Base-by-base conservation (phyloP, 2,888 invertebrate genomes). In the Melangyna quadrimaculata region DNA sequence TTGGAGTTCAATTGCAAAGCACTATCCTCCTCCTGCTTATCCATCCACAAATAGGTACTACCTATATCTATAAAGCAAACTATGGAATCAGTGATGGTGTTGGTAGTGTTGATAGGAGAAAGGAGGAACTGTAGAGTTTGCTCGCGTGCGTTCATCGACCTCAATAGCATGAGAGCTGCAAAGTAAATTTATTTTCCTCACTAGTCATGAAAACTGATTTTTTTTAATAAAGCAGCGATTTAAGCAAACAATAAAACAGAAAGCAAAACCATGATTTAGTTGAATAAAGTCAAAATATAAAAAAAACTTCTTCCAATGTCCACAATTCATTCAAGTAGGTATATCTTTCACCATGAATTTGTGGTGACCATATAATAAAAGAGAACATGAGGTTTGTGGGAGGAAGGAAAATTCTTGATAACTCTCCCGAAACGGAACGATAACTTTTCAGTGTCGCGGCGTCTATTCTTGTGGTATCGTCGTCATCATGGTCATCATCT, bases 1-100 rank as follows among this genome's bases (percentile, higher is more conserved):
- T 84, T 84, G 75, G 59, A 84, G 84, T 84, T 84, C 80, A 84
- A 84, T 84, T 84, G 72, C 84, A 72, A 32, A 37, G 61, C 65
- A 29, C 84, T 45, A 65, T 45, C 65, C 32, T 65, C 27, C 29
- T 45, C 43, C 32, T n/a, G n/a, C n/a, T 17, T 22, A 35, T 57
- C 19, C 12, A 59, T 35, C 19, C 17, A 12, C 10, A 37, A 37
- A 22, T n/a, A n/a, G n/a, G n/a, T n/a, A n/a, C n/a, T n/a, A 32
- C 29, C n/a, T n/a, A n/a, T n/a, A n/a, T n/a, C n/a, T n/a, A n/a
- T 12, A 59, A 57, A 59, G 4, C 59, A 59, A 37, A 37, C 59
- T 59, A 14, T 35, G 9, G 7, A 29, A 32, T 32, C 10, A 12
- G 27, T 61, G 59, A 1, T 24, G 14, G 63, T 12, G 48, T 1